phyloP scores from a whole-genome alignment of 2,888 invertebrate species.

The Agrotis exclamationis region DNA sequence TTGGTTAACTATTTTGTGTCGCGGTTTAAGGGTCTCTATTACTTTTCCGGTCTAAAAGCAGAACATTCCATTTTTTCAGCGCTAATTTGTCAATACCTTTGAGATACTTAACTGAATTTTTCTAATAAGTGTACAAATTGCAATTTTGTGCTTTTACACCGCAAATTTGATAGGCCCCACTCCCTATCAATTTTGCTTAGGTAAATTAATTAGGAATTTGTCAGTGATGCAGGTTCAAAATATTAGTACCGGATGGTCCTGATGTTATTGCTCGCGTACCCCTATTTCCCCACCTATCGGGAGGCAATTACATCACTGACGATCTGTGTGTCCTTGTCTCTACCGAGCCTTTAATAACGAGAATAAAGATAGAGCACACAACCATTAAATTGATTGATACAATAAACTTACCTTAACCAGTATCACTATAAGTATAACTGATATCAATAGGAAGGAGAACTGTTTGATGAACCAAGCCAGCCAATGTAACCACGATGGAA shows the following conservation, averaged over 20 bases:
- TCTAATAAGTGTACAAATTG: no score
- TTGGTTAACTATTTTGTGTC: background rate
- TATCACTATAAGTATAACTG: constrained; percentile 92
- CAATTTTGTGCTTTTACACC: no score
- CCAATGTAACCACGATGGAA: constrained; percentile 96
- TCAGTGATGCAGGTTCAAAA: background rate
- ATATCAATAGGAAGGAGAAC: constrained; percentile 93
- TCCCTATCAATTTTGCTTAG: no score
- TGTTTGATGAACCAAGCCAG: constrained; percentile 96
- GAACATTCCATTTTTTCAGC: no score
- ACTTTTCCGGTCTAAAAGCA: no score
- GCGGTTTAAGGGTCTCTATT: background rate
- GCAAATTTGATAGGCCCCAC: no score
- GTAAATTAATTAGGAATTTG: background rate
- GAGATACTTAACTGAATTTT: no score
- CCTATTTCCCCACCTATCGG: background rate
- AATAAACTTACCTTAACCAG: constrained; percentile 90
- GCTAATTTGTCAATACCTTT: no score
- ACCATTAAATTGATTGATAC: background rate
- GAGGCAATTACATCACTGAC: background rate
- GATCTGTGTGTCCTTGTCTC: constrained; percentile 4
- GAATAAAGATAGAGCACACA: background rate
- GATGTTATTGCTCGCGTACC: background rate
- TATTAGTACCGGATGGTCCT: background rate
- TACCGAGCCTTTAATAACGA: background rate